phyloP scores from a whole-genome alignment of 2,113 vertebrate genomes.

The Anarhynchus alexandrinus region DNA sequence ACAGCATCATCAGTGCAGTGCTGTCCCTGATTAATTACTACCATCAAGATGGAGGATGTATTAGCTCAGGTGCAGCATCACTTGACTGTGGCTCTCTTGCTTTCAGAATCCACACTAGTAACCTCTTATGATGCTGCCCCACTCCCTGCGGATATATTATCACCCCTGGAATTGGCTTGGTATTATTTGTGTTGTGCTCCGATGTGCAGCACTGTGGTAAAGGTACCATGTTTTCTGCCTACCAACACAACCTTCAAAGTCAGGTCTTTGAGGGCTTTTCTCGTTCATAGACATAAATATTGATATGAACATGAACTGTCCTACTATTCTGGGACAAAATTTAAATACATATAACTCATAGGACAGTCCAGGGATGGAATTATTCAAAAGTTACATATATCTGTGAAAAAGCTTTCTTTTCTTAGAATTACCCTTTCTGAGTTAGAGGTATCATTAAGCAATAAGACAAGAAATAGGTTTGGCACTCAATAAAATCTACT shows the following conservation, averaged over 20 bases:
- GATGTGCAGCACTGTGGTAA: background rate
- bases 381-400: background rate
- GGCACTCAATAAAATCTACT: constrained; percentile 15
- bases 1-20: background rate
- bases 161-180: background rate
- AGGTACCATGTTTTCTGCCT: background rate
- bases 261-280: background rate
- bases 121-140: background rate
- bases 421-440: background rate
- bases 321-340: background rate
- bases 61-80: background rate
- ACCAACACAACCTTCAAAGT: background rate
- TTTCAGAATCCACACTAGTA: background rate
- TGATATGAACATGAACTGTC: background rate
- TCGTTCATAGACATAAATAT: background rate
- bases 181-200: background rate
- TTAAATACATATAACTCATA: background rate
- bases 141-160: background rate
- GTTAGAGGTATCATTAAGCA: background rate
- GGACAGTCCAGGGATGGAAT: background rate
- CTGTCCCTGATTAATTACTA: background rate
- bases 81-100: background rate
- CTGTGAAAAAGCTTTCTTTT: background rate
- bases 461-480: background rate
- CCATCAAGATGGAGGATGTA: background rate